Evolutionary conservation across 2,888 invertebrate species (phyloP), one percentile per base, ranked within the genome.

Genomic region (Hetaerina titia): DNA sequence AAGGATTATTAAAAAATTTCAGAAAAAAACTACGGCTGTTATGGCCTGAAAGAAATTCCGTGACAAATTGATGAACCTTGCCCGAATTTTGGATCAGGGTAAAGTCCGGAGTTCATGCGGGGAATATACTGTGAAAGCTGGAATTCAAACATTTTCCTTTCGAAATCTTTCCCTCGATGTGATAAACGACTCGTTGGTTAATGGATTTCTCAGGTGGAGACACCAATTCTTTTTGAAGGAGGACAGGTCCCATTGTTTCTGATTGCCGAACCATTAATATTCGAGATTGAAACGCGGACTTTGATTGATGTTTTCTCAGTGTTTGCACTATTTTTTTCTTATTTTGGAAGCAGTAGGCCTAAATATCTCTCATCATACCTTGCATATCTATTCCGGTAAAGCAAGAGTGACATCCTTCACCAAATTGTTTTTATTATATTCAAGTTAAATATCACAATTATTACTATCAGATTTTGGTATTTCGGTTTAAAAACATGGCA

Each of bases 141-240:
- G 81, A 81, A 81, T 81, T 81, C 81, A 81, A 81, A 81, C 81
- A 81, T 81, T 81, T 81, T 81, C 81, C 81, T 81, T 81, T 81
- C 81, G 31, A 81, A 81, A 81, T 81, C 81, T 81, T 81, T 81
- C 81, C 31, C 31, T 9, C 81, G 25, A 31, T 31, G 81, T 81
- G 81, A 81, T 81, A 81, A 81, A 81, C 81, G 81, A 81, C 81
- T 81, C 25, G 81, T 81, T 13, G 81, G 81, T 81, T 81, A 81
- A 81, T 81, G 81, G 81, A 81, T 81, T 81, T 81, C 31, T 81
- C 81, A 81, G 81, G 81, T 81, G 81, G 81, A 81, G 81, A 81
- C 81, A 81, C 81, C 81, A 81, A 81, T 81, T 81, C 81, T 81
- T 81, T 81, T 81, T 5, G 22, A 11, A 31, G 31, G 81, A 31